These are phyloP conservation scores for Drosophila seguyi DNA, from an alignment of 1,140 invertebrate genomes.

Conservation along the genomic window DNA sequence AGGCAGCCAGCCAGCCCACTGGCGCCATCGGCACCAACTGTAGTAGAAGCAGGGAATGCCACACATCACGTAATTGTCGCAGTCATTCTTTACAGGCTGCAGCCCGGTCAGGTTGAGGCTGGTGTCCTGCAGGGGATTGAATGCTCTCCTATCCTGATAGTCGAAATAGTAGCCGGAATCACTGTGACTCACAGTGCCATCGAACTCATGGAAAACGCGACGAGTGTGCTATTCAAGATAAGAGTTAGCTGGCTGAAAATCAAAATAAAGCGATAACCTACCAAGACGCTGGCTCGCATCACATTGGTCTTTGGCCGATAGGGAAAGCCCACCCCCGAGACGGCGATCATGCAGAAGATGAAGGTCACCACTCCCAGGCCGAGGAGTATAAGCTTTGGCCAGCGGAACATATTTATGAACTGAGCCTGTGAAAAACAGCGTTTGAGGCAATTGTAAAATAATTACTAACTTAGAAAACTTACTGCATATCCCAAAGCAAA, in stretches of 20 bases:
- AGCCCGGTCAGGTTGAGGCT: conserved; percentile 86
- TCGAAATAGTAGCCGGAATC: conserved; percentile 90
- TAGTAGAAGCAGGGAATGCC: conserved; percentile 91
- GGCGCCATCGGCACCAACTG: conserved; percentile 41
- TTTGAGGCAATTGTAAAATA: no score
- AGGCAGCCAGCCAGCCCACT: conserved; percentile 53
- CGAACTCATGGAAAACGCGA: conserved; percentile 87
- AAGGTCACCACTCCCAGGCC: conserved; percentile 73
- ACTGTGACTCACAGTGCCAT: conserved; percentile 86
- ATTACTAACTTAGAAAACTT: neutral
- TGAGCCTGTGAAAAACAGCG: conserved; percentile 41
- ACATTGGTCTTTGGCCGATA: conserved; percentile 89
- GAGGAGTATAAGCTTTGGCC: conserved; percentile 55
- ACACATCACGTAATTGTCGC: conserved; percentile 89
- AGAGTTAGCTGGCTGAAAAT: neutral
- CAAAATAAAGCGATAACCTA: conserved; percentile 61
- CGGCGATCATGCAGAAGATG: conserved; percentile 86
- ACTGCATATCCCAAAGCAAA: conserved; percentile 72
- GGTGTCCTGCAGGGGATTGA: conserved; percentile 86
- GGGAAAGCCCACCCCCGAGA: conserved; percentile 91
- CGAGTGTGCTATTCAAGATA: conserved; percentile 86
- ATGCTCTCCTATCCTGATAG: conserved; percentile 89
- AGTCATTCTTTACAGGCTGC: conserved; percentile 86
- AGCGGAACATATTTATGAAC: conserved; percentile 72
- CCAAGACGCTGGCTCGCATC: conserved; percentile 89